Evolutionary conservation across 2,113 vertebrate genomes (phyloP).

Genomic region (Tautogolabrus adspersus): DNA sequence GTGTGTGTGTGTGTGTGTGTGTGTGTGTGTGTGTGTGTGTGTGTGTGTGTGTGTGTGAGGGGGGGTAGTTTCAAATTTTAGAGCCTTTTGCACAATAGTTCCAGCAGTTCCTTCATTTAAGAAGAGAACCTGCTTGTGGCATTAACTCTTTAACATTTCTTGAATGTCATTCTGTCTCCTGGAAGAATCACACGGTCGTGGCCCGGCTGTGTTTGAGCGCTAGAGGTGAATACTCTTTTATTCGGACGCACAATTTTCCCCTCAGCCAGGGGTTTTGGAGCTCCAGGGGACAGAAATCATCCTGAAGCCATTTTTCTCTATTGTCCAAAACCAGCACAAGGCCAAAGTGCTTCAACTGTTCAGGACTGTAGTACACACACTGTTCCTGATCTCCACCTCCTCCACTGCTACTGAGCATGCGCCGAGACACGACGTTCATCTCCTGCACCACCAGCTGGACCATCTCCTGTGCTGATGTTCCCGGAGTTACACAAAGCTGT

Average conservation of each 20-base stretch:
- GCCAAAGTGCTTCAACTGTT: slow-evolving; percentile 90
- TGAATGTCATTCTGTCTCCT: not conserved
- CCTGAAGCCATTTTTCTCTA: slow-evolving; percentile 89
- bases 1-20: not conserved
- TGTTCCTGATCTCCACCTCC: slow-evolving; percentile 64
- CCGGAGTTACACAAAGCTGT: slow-evolving; percentile 87
- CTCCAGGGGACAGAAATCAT: slow-evolving; percentile 87
- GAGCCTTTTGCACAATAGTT: slow-evolving; percentile 26
- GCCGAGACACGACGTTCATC: slow-evolving; percentile 85
- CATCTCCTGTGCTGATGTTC: slow-evolving; percentile 87
- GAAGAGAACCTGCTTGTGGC: slow-evolving; percentile 6
- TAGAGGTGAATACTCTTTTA: slow-evolving; percentile 90
- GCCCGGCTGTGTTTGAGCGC: slow-evolving; percentile 86
- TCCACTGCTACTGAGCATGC: slow-evolving; percentile 72
- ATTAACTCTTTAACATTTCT: not conserved
- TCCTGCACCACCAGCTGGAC: slow-evolving; percentile 91
- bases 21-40: not conserved
- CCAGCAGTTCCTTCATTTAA: slow-evolving; percentile 5
- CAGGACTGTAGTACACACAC: slow-evolving; percentile 83
- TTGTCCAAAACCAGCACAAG: slow-evolving; percentile 85
- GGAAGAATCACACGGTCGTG: slow-evolving; percentile 87
- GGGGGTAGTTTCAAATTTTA: not conserved
- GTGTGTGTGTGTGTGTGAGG: not conserved
- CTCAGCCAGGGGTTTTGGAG: slow-evolving; percentile 87
- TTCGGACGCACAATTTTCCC: slow-evolving; percentile 88